Conservation (phyloP, 2,888 invertebrate species). For the Ctenicera cuprea region DNA sequence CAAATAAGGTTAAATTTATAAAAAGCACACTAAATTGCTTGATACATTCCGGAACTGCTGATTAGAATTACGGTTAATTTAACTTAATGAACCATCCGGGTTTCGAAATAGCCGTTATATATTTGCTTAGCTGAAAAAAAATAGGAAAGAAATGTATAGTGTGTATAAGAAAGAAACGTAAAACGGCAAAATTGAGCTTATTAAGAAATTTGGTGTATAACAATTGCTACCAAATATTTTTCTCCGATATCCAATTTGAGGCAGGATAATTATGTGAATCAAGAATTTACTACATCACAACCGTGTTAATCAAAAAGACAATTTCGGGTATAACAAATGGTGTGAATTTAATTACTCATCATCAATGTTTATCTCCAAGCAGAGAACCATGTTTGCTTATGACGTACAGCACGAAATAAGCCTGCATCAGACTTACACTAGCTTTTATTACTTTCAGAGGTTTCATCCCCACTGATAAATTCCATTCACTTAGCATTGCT, state of each 20-base stretch:
- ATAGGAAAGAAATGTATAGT: neutral
- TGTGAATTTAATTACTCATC: no score
- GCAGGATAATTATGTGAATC: no score
- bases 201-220: no score
- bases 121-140: neutral
- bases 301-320: no score
- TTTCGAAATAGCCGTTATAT: constrained; percentile 10
- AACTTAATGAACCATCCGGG: constrained; percentile 6
- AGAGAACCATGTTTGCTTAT: no score
- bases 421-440: neutral
- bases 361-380: no score
- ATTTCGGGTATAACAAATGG: no score
- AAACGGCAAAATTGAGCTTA: no score
- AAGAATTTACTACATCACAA: no score
- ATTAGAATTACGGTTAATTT: constrained; percentile 9
- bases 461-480: constrained; percentile 46
- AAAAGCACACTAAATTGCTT: neutral
- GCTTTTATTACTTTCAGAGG: constrained; percentile 26
- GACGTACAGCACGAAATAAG: no score
- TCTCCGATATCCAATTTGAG: no score
- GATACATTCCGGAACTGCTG: constrained; percentile 9
- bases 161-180: neutral
- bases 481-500: constrained; percentile 47
- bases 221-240: no score
- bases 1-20: constrained; percentile 15